These are phyloP conservation scores for Oriolus oriolus DNA, from an alignment of 2,113 vertebrate genomes.

Conservation along the genomic window DNA sequence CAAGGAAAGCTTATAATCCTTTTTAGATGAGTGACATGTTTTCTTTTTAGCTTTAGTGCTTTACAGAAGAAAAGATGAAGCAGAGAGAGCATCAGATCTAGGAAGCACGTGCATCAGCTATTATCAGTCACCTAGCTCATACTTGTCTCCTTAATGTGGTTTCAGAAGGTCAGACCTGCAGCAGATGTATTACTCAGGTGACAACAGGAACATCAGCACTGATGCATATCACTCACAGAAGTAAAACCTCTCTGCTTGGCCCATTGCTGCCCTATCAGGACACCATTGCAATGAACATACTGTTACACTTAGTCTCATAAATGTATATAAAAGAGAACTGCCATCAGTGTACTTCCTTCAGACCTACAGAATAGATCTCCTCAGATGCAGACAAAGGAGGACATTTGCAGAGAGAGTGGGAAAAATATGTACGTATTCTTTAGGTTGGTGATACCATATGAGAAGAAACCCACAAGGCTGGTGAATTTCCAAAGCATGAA, in stretches of 20 bases:
- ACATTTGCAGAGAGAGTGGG: background rate
- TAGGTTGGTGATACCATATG: background rate
- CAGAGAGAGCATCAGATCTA: background rate
- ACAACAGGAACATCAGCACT: slow-evolving; percentile 19
- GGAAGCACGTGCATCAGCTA: background rate
- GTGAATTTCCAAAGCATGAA: background rate
- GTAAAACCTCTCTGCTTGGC: background rate
- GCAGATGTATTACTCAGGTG: background rate
- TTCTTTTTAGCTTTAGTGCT: slow-evolving; percentile 21
- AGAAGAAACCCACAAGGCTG: background rate
- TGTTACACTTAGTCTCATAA: background rate
- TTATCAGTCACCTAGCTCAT: slow-evolving; percentile 15
- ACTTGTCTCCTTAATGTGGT: slow-evolving; percentile 12
- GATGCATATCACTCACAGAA: slow-evolving; percentile 1
- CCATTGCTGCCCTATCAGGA: background rate
- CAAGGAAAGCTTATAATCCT: background rate
- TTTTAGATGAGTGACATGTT: slow-evolving; percentile 17
- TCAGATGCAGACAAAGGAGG: background rate
- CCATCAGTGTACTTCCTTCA: background rate
- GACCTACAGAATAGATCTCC: background rate
- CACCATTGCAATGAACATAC: background rate
- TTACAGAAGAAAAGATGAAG: slow-evolving; percentile 5
- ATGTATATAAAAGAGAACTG: background rate
- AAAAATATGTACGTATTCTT: background rate
- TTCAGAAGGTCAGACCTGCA: slow-evolving; percentile 45